Evolutionary conservation across 2,888 invertebrate species (phyloP), one percentile per base, ranked within the genome.

Genomic region (Ochropleura leucogaster): DNA sequence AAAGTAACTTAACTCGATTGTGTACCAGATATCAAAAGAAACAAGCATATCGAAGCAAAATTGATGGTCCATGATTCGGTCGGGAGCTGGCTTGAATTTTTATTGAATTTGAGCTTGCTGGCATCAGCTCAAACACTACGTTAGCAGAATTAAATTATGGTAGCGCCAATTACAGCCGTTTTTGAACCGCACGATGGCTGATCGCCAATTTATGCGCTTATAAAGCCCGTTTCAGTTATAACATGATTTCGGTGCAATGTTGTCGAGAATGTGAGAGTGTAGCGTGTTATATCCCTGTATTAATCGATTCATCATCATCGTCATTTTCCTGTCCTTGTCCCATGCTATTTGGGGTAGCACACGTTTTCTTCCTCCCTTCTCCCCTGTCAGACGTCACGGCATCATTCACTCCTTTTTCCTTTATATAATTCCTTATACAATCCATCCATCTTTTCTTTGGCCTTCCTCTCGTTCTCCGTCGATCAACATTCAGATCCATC

Each of bases 131-230:
- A 95, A 95, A 95, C 93, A 94, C 94, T 92, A 92, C 94, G 95
- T 94, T 93, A 93, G 94, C 94, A 89, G 91, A 95, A 95, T 95
- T 94, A 94, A 95, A 94, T 95, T 95, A 95, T 95, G 95, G 93
- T 88, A 90, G 91, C 93, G 92, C 93, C 95, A 95, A 95, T 95
- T 94, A 95, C 94, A 95, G 90, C 90, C 93, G 92, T 94, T 95
- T 95, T 95, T 94, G 94, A 93, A 94, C 94, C 94, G 90, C 94
- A 89, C 89, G 89, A 93, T 95, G 95, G 95, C 93, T 88, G 91
- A 92, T 91, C 89, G 95, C 95, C 95, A 95, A 94, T 95, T 94
- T 93, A 94, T 93, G 89, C 90, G 87, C 89, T 90, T 89, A 91
- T 89, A 91, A 88, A 90, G 90, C 86, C 84, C 88, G 89, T 88